These are phyloP conservation scores for Centropyge bicolor DNA, from an alignment of 2,797 vertebrate species.

Conservation along the genomic window DNA sequence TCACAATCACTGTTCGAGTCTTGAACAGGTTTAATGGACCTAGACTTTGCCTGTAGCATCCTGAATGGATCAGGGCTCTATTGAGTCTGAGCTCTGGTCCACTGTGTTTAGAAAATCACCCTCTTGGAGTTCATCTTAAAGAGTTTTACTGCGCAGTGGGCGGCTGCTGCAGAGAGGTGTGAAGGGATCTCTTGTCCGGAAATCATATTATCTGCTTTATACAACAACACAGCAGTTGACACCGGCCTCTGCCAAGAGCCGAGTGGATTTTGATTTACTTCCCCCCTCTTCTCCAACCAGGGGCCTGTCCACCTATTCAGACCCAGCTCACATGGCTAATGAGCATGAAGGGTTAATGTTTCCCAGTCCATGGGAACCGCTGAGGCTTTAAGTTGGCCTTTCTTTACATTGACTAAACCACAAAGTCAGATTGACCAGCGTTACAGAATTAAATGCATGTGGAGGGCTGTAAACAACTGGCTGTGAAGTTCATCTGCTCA, in stretches of 20 bases:
- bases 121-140: slow-evolving; percentile 62
- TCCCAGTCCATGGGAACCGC: slow-evolving; percentile 71
- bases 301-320: slow-evolving; percentile 67
- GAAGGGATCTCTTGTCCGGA: slow-evolving; percentile 65
- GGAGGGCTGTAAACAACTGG: slow-evolving; percentile 70
- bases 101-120: slow-evolving; percentile 51
- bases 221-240: slow-evolving; percentile 69
- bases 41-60: slow-evolving; percentile 27
- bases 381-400: slow-evolving; percentile 68
- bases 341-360: slow-evolving; percentile 75
- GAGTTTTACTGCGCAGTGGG: slow-evolving; percentile 53
- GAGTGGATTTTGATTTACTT: slow-evolving; percentile 51
- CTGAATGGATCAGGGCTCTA: slow-evolving; percentile 46
- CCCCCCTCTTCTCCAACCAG: slow-evolving; percentile 41
- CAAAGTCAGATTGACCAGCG: slow-evolving; percentile 75
- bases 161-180: slow-evolving; percentile 50
- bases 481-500: slow-evolving; percentile 40
- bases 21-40: slow-evolving; percentile 20
- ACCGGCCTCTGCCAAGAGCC: slow-evolving; percentile 53
- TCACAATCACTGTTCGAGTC: slow-evolving; percentile 18
- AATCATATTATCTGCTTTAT: slow-evolving; percentile 78
- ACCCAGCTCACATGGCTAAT: slow-evolving; percentile 61
- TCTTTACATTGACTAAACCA: slow-evolving; percentile 67
- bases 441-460: slow-evolving; percentile 76
- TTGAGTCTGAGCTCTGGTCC: slow-evolving; percentile 51